A percentile compares a stretch with the other conserved stretches of the same genome.
phyloP scores from a whole-genome alignment of 2,113 vertebrate species.

The Ptilorrhoa leucosticta region DNA sequence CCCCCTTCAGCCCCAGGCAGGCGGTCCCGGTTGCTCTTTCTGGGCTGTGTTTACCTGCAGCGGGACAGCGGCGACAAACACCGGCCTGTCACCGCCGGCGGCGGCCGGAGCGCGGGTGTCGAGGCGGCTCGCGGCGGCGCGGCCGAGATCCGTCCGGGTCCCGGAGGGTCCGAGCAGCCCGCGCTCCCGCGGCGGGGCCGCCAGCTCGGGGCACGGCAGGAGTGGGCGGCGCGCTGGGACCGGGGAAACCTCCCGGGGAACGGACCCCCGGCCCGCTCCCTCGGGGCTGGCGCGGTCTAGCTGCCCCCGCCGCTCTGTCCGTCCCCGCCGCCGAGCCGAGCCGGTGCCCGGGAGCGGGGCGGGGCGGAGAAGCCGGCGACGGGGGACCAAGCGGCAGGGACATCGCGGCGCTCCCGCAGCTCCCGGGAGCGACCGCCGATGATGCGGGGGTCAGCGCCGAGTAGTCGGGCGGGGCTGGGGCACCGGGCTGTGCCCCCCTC shows the following conservation, averaged over 20 bases:
- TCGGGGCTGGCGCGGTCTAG: not conserved
- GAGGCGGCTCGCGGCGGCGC: not conserved
- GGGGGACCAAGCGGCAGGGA: not conserved
- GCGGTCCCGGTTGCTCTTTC: not conserved
- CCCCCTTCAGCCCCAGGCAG: not conserved
- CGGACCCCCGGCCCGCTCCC: not conserved
- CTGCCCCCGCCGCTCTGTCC: not conserved
- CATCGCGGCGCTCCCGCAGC: not conserved
- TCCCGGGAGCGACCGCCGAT: not conserved
- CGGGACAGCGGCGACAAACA: not conserved
- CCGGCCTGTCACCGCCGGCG: not conserved
- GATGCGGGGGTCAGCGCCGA: not conserved
- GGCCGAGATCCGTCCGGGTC: not conserved
- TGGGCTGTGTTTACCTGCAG: not conserved
- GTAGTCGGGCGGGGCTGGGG: not conserved
- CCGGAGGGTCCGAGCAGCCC: not conserved
- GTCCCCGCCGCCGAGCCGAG: not conserved
- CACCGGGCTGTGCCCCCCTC: not conserved
- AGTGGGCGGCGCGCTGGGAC: not conserved
- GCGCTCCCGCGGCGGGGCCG: not conserved
- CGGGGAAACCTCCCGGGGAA: not conserved
- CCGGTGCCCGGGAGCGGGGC: not conserved
- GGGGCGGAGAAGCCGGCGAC: not conserved
- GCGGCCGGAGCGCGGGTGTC: not conserved
- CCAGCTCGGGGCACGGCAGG: not conserved